These are phyloP conservation scores for Hypocryptadius cinnamomeus DNA, from an alignment of 2,113 vertebrate genomes.

Conservation along the genomic window DNA sequence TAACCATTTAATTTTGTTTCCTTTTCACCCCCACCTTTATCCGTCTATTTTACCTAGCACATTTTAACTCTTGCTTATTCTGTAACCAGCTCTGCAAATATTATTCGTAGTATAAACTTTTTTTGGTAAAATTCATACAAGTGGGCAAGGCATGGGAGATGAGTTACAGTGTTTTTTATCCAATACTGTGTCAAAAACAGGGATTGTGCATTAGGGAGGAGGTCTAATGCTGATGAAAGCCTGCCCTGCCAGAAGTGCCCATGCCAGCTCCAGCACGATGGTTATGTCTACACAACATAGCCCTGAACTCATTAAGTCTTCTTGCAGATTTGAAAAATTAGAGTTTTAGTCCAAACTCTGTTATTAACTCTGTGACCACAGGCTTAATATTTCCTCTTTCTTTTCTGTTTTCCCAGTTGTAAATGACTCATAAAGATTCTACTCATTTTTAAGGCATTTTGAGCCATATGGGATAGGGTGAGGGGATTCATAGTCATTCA, in stretches of 20 bases:
- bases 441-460: background rate
- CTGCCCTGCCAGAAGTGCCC: background rate
- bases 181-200: background rate
- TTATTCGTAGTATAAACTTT: background rate
- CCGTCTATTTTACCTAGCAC: background rate
- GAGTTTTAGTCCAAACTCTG: background rate
- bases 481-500: background rate
- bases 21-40: background rate
- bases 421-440: background rate
- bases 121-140: background rate
- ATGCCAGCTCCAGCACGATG: fast-evolving
- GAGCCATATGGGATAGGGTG: background rate
- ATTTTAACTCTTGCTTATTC: background rate
- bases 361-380: background rate
- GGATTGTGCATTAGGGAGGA: background rate
- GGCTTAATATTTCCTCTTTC: background rate
- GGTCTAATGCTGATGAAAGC: fast-evolving
- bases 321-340: background rate
- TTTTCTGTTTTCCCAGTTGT: background rate
- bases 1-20: background rate
- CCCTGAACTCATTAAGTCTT: background rate
- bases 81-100: background rate
- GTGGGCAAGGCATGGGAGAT: background rate
- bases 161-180: background rate
- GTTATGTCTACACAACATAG: background rate